These are phyloP conservation scores for Eurosta solidaginis DNA, from an alignment of 1,140 invertebrate genomes.

Conservation along the genomic window DNA sequence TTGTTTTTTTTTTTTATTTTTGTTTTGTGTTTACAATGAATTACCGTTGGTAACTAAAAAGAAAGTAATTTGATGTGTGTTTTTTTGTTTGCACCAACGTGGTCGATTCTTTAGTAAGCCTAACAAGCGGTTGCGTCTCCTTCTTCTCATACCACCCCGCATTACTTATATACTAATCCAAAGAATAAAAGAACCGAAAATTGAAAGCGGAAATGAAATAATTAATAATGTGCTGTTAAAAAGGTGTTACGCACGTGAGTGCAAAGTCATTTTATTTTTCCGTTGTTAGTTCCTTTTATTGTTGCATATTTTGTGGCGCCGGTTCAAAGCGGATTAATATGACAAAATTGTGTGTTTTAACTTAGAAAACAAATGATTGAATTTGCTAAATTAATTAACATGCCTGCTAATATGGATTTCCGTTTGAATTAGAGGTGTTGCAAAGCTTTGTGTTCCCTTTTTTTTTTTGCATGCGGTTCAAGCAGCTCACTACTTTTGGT, in stretches of 20 bases:
- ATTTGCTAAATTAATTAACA: constrained; percentile 18
- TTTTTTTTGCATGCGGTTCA: too few relatives aligned
- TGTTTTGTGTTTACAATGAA: neutral
- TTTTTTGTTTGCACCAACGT: too few relatives aligned
- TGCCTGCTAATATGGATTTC: neutral
- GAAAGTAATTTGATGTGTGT: too few relatives aligned
- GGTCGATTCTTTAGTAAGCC: too few relatives aligned
- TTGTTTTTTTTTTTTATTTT: neutral
- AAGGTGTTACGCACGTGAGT: neutral
- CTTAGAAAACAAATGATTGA: neutral
- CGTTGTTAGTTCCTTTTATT: neutral
- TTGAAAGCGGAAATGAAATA: constrained; percentile 5
- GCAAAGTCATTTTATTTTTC: neutral
- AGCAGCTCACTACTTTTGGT: too few relatives aligned
- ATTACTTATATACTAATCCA: neutral
- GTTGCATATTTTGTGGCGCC: neutral
- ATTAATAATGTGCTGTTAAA: constrained; percentile 8
- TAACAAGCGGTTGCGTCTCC: neutral
- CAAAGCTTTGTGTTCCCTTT: too few relatives aligned
- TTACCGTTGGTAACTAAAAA: neutral
- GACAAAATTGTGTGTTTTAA: neutral
- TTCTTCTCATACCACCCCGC: too few relatives aligned
- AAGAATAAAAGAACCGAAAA: neutral
- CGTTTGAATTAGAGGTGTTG: neutral
- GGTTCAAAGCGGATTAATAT: neutral